These are phyloP conservation scores for Saimiri boliviensis DNA, from an alignment of 2,113 vertebrate genomes.

Conservation along the genomic window DNA sequence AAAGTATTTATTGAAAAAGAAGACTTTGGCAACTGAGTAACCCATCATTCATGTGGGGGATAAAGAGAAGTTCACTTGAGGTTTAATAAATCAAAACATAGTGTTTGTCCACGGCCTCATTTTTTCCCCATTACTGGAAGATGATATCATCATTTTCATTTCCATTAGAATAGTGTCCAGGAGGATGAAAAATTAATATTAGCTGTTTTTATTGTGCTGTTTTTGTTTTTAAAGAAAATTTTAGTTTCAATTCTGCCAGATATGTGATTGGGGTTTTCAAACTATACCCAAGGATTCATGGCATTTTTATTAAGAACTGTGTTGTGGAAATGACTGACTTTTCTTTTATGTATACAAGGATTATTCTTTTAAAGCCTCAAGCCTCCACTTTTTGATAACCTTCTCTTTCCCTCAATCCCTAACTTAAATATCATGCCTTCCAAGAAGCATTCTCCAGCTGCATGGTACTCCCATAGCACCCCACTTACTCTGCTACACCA, in stretches of 20 bases:
- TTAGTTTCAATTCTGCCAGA: conserved; percentile 39
- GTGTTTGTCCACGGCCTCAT: conserved; percentile 66
- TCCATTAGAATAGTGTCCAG: conserved; percentile 60
- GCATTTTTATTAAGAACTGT: conserved; percentile 2
- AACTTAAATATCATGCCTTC: background rate
- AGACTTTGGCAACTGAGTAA: conserved; percentile 70
- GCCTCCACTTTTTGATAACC: background rate
- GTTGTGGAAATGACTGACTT: background rate
- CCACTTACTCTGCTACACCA: background rate
- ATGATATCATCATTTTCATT: conserved; percentile 65
- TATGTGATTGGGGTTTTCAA: conserved; percentile 17
- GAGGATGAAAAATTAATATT: conserved; percentile 41
- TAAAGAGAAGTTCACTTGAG: conserved; percentile 65
- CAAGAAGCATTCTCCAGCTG: background rate
- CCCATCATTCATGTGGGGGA: conserved; percentile 61
- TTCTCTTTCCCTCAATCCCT: background rate
- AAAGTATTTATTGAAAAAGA: conserved; percentile 72
- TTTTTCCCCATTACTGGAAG: conserved; percentile 72
- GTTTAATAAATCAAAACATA: conserved; percentile 75
- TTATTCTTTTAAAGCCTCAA: background rate
- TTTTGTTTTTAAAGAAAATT: conserved; percentile 45
- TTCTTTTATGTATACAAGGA: background rate
- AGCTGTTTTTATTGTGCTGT: conserved; percentile 19
- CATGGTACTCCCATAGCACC: background rate
- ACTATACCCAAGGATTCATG: background rate